Base-by-base conservation (phyloP, 2,797 vertebrate species). In the Betta splendens region DNA sequence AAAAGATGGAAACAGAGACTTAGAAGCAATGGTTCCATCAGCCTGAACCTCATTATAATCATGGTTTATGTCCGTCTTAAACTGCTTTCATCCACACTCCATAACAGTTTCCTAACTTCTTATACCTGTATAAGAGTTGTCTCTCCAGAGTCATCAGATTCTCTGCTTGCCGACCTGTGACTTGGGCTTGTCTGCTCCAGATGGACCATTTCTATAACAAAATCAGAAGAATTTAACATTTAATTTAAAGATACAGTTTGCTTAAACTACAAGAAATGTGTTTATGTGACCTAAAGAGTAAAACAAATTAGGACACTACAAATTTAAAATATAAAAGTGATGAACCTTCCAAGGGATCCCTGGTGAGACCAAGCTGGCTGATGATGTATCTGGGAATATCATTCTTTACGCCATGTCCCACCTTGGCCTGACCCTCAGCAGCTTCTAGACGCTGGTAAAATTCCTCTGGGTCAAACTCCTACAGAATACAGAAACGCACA, bases 401-500 rank as follows among this genome's bases (percentile, higher is more conserved):
- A 0, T 92, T 94, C 89, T 98, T 98, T 81, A 98, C 96, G 38
- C 93, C 95, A 50, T 94, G 94, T 2, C 94, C 94, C 57, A 92
- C 95, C 72, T 95, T 98, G 53, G 95, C 96, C 73, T 96, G 94
- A 61, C 93, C 96, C 85, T 98, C 96, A 46, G 95, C 96, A 15
- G 87, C 94, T 87, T 98, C 96, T 82, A 98, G 69, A 66, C 96
- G 94, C 61, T 95, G 96, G 77, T 96, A 97, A 77, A 98, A 98
- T 71, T 96, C 96, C 79, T 98, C 95, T 0, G 96, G 96, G 88
- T 98, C 94, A 91, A 98, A 98, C 79, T 98, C 96, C 95, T 98
- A 75, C 7, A 57, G 60, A 29, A 54, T 29, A 45, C 5, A 35
- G 46, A 9, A 2, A 35, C 0, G 2, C 39, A 17, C 43, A 36